Base-by-base conservation (phyloP, 2,888 invertebrate genomes). In the Phymatocera aterrima region DNA sequence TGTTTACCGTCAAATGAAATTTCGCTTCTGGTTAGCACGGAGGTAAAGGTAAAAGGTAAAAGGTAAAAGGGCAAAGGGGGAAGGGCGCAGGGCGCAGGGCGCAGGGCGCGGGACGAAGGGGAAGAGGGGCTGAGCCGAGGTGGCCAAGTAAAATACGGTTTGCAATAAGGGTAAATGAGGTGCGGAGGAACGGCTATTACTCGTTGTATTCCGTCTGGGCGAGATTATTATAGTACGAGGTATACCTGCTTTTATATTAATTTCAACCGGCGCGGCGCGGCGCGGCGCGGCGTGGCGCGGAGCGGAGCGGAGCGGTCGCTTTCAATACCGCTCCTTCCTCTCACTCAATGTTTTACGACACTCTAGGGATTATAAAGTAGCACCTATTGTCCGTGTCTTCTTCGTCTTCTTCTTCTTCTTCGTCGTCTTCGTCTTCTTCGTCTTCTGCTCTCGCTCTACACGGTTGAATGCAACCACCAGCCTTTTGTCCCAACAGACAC, bases 151-250 rank as follows among this genome's bases (percentile, higher is more conserved):
- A 64, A 64, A 64, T 64, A 64, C 61, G 61, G 61, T 64, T 37
- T 18, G 61, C 61, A 64, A 64, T 64, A 64, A 64, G 61, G 37
- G 34, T 37, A 57, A 57, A 57, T 34, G 61, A 64, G 61, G 18
- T 37, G 61, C 34, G 61, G 37, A 37, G 34, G 37, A 64, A 64
- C 61, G 61, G 61, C 61, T 43, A 46, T 43, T 43, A 68, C 46
- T 68, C 68, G 68, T 68, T 68, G 40, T 46, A 12, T 46, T 28
- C 15, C 24, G 8, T 54, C 46, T 46, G 34, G 34, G 61, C 24
- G 12, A 68, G 68, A 68, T 68, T 68, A 46, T 68, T 68, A 46
- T 68, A 68, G n/a, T n/a, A n/a, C n/a, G n/a, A n/a, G n/a, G n/a
- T n/a, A n/a, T 68, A 43, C 61, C 64, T 64, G 68, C 10, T 68